These are phyloP conservation scores for Vesta saturnalis DNA, from an alignment of 2,888 invertebrate genomes.

Conservation along the genomic window DNA sequence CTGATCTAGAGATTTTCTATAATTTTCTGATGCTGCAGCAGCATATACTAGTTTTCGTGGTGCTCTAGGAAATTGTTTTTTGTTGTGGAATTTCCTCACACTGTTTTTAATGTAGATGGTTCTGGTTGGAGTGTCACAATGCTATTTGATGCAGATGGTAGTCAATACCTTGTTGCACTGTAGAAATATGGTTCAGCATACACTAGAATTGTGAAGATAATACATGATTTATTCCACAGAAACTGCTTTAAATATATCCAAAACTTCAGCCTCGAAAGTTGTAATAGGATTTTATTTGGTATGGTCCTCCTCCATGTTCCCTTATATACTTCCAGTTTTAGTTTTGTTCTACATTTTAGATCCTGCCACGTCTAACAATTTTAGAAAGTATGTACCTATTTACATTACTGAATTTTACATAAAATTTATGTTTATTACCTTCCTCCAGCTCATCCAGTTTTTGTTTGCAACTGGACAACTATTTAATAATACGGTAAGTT, in stretches of 20 bases:
- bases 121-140: not conserved
- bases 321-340: not conserved
- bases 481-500: not conserved
- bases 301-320: slow-evolving; percentile 1
- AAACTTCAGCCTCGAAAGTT: not conserved
- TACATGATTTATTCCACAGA: not conserved
- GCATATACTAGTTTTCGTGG: no score
- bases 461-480: not conserved
- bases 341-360: not conserved
- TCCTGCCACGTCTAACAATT: slow-evolving; percentile 3
- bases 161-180: not conserved
- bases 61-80: not conserved
- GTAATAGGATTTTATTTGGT: not conserved
- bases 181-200: not conserved
- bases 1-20: not conserved
- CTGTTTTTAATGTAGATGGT: not conserved
- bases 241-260: not conserved
- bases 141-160: not conserved
- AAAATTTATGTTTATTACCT: slow-evolving; percentile 1
- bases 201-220: not conserved
- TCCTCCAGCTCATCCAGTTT: slow-evolving; percentile 3
- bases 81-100: not conserved
- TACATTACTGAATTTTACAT: slow-evolving; percentile 1
- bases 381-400: not conserved
- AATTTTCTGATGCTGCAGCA: no score